Base-by-base conservation (phyloP, 2,888 invertebrate genomes). In the Odontocolon sp. region DNA sequence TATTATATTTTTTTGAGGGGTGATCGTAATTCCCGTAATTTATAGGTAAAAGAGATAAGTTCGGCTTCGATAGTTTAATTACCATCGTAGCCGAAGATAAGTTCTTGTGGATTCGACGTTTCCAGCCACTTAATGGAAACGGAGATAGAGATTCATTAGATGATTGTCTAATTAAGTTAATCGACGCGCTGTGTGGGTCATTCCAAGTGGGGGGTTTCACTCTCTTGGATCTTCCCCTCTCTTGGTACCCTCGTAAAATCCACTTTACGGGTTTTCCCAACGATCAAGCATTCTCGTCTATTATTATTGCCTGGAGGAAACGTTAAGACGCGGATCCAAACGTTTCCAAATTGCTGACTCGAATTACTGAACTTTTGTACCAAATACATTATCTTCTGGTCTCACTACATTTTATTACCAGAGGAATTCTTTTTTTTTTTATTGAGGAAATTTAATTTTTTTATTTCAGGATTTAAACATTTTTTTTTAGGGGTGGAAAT, bases 101-200 rank as follows among this genome's bases (percentile, higher is more conserved):
- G 66, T 26, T 28, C 28, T 33, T 38, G 50, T 23, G 57, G 59
- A 36, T 59, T 52, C 56, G 36, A 14, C 16, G 57, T 54, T 50
- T 59, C 36, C 33, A 36, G 31, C 42, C 47, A 40, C 63, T 72
- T 56, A 45, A 59, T 78, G 40, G 54, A 72, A 64, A 68, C 26
- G 66, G 59, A 52, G 57, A 71, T 82, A 78, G 82, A 84, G 86
- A 87, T 87, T 88, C 87, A 87, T 88, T 87, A 85, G 84, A 83
- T 86, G 85, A 88, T 88, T 86, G 87, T 84, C 84, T 87, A 87
- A 88, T 88, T 86, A 87, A 88, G 86, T 87, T 88, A 87, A 88
- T 88, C 85, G 88, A 85, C 84, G 80, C 47, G 79, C 47, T 78
- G 59, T 26, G 33, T 77, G 80, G 83, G 84, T 83, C 81, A 83